Evolutionary conservation across 2,797 vertebrate genomes (phyloP), one percentile per base, ranked within the genome.

Genomic region (Geotrypetes seraphini): DNA sequence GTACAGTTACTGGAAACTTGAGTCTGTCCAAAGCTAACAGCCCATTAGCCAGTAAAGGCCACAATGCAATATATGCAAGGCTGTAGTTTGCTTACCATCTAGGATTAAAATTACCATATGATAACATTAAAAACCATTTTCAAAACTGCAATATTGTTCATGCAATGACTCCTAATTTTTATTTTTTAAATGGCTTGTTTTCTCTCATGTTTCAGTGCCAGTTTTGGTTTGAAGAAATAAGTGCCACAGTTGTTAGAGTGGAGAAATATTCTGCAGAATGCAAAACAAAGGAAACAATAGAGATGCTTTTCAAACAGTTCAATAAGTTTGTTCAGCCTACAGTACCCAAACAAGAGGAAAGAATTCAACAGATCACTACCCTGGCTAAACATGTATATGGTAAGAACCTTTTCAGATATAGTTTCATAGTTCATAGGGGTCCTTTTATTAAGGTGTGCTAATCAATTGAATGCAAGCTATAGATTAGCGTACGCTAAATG

Each of bases 201-300:
- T 44, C 44, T n/a, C 38, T 26, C 43, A 46, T 25, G 30, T 47
- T 28, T 20, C 32, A 96, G 92, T 90, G 87, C 53, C 84, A 89
- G 33, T 85, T 86, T 61, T 97, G 91, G 90, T 89, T 83, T 27
- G 86, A 94, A 50, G 91, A 94, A 25, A 83, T 87, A 7, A 87
- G 78, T 3, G 77, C 85, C 10, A 92, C 91, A 25, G 79, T 96
- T n/a, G 16, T 86, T 31, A 79, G 90, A 33, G 91, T 97, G 16
- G 68, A 72, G 10, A 89, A 71, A 50, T 90, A 90, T 37, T 92
- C 89, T 12, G 70, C 75, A 1, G 77, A 89, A 46, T 92, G 92
- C 44, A 78, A 79, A 63, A 91, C 86, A 10, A 82, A 55, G 6
- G 81, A 90, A 49, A 85, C 88, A 4, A 75, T 91, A 36, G 73